Percentiles rank a stretch among this genome's conserved stretches.
phyloP scores from a whole-genome alignment of 1,140 invertebrate genomes.

The Heliothis subflexa region DNA sequence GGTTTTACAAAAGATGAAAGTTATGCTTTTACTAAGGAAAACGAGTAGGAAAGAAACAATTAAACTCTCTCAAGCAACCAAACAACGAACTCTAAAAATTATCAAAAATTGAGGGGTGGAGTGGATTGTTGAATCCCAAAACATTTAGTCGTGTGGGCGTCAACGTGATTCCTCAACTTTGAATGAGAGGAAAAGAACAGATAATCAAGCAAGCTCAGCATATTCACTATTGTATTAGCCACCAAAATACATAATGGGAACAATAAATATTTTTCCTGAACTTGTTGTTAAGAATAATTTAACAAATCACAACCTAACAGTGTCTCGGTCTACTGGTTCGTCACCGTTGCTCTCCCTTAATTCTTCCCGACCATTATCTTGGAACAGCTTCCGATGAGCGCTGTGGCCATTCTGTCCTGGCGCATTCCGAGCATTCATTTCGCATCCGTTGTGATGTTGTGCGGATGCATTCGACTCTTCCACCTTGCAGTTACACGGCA shows the following conservation, averaged over 20 bases:
- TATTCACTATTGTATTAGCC: background rate
- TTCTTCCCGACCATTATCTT: constrained; percentile 58
- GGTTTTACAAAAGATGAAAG: background rate
- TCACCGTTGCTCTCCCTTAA: constrained; percentile 28
- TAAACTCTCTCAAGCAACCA: no score
- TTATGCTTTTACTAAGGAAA: background rate
- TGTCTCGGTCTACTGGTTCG: constrained; percentile 50
- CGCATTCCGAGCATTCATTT: constrained; percentile 41
- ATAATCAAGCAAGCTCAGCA: no score
- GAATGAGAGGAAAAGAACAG: no score
- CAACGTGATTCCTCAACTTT: no score
- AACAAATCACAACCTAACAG: constrained; percentile 65
- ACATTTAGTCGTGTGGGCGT: no score
- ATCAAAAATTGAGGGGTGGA: no score
- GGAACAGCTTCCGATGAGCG: constrained; percentile 66
- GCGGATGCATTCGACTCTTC: constrained; percentile 33
- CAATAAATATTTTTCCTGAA: background rate
- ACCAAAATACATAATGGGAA: no score
- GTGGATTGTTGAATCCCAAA: no score
- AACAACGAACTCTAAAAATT: no score
- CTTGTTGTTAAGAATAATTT: background rate
- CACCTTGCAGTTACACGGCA: constrained; percentile 63
- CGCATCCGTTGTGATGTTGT: constrained; percentile 50
- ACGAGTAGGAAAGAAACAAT: background rate
- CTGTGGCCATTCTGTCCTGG: constrained; percentile 56